Base-by-base conservation (phyloP, 1,140 invertebrate genomes). In the Plectrocnemia conspersa region DNA sequence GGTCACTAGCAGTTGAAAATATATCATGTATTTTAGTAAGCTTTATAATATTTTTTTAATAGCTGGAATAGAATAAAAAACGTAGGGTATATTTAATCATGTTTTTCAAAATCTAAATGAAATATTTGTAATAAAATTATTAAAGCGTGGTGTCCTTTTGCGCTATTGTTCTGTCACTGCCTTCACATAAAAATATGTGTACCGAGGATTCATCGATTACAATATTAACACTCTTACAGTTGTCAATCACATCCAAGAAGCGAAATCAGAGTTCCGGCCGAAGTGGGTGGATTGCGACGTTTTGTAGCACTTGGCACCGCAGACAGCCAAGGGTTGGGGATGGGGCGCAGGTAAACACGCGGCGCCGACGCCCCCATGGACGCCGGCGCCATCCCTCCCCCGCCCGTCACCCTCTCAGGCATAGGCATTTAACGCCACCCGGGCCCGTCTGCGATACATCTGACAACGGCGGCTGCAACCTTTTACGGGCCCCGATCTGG, bases 321-420 rank as follows among this genome's bases (percentile, higher is more conserved):
- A 38, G 35, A 38, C 35, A 16, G n/a, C 27, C 7, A 7, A 7
- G 7, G 27, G 27, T 10, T 16, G 10, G 35, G 5, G 35, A 16
- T 10, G 5, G 5, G 35, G 7, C 11, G 32, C 46, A 50, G 33
- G 33, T 50, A 38, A 38, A 50, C 19, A 38, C 29, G 19, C 13
- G 46, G 22, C 47, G 47, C 46, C 46, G 46, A n/a, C 23, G 29
- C 21, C 33, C 27, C 16, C 46, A 3, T 2, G 35, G 15, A 29
- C 4, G 46, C 46, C 32, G 49, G 49, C 49, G 49, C 49, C 49
- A 44, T 11, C 15, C 5, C 2, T 35, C 33, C 32, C 33, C 33
- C 18, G 6, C 48, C 48, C 50, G 11, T 29, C 27, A 29, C 27
- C 41, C 41, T 5, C 41, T 13, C 18, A 16, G 10, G 18, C 38